Percentiles rank a stretch among this genome's conserved stretches.
Evolutionary conservation across 2,888 invertebrate genomes (phyloP).

Genomic region (Hymenopus coronatus): DNA sequence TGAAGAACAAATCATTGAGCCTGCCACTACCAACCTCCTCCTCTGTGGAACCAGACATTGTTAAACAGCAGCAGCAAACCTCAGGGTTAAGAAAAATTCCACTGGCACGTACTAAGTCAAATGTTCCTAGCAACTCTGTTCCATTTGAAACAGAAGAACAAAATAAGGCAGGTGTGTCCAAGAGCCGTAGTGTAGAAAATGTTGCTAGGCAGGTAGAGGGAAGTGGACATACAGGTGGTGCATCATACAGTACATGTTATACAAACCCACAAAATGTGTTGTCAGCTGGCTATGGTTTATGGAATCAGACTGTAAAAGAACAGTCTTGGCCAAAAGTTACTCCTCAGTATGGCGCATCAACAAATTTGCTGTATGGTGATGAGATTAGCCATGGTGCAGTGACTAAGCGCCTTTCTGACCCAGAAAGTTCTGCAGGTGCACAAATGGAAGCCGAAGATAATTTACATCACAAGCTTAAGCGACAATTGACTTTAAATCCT

Average conservation of each 20-base stretch:
- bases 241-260: background rate
- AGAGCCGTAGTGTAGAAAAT: constrained; percentile 35
- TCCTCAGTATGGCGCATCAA: constrained; percentile 18
- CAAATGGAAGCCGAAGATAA: constrained; percentile 48
- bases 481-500: constrained; percentile 81
- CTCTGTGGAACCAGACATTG: constrained; percentile 22
- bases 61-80: constrained; percentile 31
- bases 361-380: background rate
- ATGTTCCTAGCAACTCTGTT: constrained; percentile 46
- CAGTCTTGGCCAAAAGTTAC: constrained; percentile 34
- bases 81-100: constrained; percentile 54
- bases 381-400: constrained; percentile 46
- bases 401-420: constrained; percentile 46
- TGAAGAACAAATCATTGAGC: constrained; percentile 49
- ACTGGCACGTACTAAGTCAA: constrained; percentile 67
- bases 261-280: background rate
- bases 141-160: constrained; percentile 19
- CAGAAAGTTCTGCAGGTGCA: constrained; percentile 33
- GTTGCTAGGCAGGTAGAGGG: constrained; percentile 42
- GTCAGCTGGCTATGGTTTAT: constrained; percentile 31
- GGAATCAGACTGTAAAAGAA: constrained; percentile 32
- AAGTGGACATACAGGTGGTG: background rate
- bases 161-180: constrained; percentile 23
- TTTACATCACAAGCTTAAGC: constrained; percentile 72
- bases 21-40: constrained; percentile 47